Conservation (phyloP, 2,113 vertebrate genomes). For the Erpornis zantholeuca region DNA sequence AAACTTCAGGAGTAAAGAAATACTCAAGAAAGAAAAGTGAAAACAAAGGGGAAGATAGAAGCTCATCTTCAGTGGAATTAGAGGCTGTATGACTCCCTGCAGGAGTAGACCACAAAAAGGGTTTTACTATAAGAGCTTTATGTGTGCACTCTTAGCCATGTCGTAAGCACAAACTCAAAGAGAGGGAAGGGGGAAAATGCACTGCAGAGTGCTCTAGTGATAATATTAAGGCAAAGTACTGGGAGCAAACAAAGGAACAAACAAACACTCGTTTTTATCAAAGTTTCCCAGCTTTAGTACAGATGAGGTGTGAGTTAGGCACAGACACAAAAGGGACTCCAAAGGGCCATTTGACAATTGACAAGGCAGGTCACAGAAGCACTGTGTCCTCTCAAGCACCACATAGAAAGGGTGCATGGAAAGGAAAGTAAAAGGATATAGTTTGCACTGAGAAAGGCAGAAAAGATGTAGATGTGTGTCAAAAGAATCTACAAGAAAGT, state of each 20-base stretch:
- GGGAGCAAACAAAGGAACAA: not conserved
- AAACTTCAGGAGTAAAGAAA: not conserved
- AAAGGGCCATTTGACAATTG: not conserved
- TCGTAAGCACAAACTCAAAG: not conserved
- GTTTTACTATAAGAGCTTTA: not conserved
- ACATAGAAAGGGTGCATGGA: not conserved
- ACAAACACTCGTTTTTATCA: accelerated
- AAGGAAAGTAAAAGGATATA: not conserved
- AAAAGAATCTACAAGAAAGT: not conserved
- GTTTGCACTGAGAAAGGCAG: not conserved
- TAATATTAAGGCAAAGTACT: not conserved
- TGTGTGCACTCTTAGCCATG: not conserved
- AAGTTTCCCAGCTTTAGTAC: not conserved
- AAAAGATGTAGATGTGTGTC: not conserved
- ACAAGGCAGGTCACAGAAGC: not conserved
- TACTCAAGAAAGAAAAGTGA: not conserved
- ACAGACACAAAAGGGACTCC: not conserved
- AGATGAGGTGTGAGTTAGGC: not conserved
- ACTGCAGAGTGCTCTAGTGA: not conserved
- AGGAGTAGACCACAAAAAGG: not conserved
- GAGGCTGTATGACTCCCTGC: not conserved
- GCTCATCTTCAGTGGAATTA: not conserved
- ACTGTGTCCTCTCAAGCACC: not conserved
- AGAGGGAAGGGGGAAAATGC: not conserved
- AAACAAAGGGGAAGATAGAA: not conserved